These are phyloP conservation scores for Grus americana DNA, from an alignment of 2,113 vertebrate species.

Conservation along the genomic window DNA sequence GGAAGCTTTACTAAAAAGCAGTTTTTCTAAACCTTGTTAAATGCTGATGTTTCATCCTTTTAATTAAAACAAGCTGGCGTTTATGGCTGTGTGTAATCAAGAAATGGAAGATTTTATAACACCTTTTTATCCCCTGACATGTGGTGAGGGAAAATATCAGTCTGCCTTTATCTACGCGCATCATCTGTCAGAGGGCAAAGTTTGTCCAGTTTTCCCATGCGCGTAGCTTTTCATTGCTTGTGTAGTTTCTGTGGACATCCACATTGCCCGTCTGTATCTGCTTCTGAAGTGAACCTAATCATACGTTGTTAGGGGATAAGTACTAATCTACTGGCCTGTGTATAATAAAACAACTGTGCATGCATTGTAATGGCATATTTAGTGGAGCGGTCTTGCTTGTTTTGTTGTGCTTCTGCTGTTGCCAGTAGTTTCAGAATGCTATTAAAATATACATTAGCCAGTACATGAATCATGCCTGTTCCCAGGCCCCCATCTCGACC, in stretches of 20 bases:
- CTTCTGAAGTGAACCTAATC: constrained; percentile 9
- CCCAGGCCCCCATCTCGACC: not conserved
- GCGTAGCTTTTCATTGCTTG: not conserved
- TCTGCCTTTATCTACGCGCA: not conserved
- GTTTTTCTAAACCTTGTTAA: constrained; percentile 78
- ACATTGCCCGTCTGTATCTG: not conserved
- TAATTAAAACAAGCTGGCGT: constrained; percentile 86
- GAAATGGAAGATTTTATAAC: constrained; percentile 38
- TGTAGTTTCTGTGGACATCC: not conserved
- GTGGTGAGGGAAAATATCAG: constrained; percentile 11
- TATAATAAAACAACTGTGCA: constrained; percentile 52
- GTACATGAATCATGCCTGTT: not conserved
- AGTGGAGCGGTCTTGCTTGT: not conserved
- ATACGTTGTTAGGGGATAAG: not conserved
- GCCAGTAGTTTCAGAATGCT: not conserved
- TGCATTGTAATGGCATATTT: constrained; percentile 30
- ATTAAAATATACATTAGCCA: not conserved
- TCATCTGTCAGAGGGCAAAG: constrained; percentile 5
- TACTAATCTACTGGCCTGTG: not conserved
- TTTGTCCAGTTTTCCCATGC: not conserved
- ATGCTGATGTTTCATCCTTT: constrained; percentile 77
- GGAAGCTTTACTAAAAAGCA: not conserved
- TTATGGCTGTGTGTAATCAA: constrained; percentile 72
- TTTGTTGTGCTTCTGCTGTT: constrained; percentile 22
- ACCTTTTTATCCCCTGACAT: constrained; percentile 37